These are phyloP conservation scores for Euura lappo DNA, from an alignment of 1,140 invertebrate genomes.

Conservation along the genomic window DNA sequence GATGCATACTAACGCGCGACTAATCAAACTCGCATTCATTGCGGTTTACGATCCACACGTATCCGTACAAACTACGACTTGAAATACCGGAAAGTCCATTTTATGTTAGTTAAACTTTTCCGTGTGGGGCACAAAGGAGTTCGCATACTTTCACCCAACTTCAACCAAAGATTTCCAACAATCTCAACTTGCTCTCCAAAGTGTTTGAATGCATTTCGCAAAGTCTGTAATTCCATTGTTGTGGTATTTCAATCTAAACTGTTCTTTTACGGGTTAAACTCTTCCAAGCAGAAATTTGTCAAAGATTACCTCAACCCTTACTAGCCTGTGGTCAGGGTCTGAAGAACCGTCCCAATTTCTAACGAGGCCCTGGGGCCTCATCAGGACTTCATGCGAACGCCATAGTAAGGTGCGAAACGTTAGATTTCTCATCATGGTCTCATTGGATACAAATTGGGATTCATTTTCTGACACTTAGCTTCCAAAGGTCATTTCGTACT, in stretches of 20 bases:
- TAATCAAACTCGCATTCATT: background rate
- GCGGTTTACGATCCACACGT: background rate
- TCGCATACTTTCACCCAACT: background rate
- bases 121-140: background rate
- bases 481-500: no score
- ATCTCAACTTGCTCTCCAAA: background rate
- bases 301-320: no score
- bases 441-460: no score
- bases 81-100: background rate
- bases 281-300: no score
- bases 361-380: no score
- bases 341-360: no score
- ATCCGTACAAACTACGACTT: background rate
- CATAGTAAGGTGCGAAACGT: no score
- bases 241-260: background rate
- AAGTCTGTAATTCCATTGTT: slow-evolving; percentile 1
- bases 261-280: no score
- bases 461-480: no score
- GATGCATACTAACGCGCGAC: background rate
- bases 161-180: background rate
- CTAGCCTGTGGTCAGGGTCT: no score
- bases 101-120: background rate
- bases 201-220: background rate
- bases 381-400: no score
- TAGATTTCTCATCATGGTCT: no score